phyloP scores from a whole-genome alignment of 2,797 vertebrate genomes.

The Spatula clypeata region DNA sequence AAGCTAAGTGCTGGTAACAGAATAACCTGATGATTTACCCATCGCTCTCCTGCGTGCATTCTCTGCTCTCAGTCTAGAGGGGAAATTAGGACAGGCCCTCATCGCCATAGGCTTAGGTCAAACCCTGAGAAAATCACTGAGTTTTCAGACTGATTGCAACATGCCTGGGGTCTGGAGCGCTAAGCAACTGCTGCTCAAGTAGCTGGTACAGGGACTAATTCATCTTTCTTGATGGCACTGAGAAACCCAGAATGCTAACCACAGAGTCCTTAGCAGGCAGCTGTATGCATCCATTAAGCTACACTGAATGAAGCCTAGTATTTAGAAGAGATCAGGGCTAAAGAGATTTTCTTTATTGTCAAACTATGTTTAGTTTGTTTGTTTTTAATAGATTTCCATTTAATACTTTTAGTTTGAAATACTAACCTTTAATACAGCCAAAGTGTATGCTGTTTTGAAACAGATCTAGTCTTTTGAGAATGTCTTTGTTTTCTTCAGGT shows the following conservation, averaged over 20 bases:
- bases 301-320: not conserved
- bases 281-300: not conserved
- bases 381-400: not conserved
- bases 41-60: accelerated
- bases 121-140: not conserved
- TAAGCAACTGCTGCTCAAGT: not conserved
- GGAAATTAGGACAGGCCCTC: not conserved
- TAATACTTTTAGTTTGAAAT: conserved; percentile 79
- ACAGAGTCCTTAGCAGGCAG: not conserved
- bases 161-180: not conserved
- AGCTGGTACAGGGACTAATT: not conserved
- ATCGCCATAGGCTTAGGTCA: not conserved
- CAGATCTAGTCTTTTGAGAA: conserved; percentile 22
- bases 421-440: conserved; percentile 35
- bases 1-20: not conserved
- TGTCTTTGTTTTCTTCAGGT: conserved; percentile 54
- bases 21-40: not conserved
- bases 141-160: not conserved
- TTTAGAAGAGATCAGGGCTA: not conserved
- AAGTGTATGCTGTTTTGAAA: conserved; percentile 44
- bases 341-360: conserved; percentile 11
- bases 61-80: not conserved
- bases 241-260: not conserved
- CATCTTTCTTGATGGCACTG: not conserved
- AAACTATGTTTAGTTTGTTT: not conserved